Percentiles rank a stretch among this genome's conserved stretches.
Conservation (phyloP, 2,797 vertebrate genomes). For the Rhabdophis nuchalis region DNA sequence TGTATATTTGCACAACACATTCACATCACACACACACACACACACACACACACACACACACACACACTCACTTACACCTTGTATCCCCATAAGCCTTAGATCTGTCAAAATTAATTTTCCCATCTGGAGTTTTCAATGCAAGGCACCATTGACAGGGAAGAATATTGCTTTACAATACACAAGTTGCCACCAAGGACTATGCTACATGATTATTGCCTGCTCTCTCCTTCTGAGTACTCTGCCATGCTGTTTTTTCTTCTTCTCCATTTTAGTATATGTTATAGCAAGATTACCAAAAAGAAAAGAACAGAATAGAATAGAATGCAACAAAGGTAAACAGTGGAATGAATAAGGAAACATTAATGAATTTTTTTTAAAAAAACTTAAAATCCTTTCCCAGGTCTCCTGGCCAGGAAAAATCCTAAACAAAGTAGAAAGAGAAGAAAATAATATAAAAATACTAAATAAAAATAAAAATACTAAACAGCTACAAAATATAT, state of each 20-base stretch:
- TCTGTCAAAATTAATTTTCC: slow-evolving; percentile 15
- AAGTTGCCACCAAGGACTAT: not conserved
- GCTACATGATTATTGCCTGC: not conserved
- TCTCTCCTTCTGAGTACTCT: not conserved
- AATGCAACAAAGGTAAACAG: not conserved
- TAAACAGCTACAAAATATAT: not conserved
- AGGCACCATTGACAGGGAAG: not conserved
- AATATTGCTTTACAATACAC: not conserved
- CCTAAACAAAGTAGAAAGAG: not conserved
- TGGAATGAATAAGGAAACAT: not conserved
- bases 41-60: not conserved
- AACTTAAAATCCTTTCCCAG: not conserved
- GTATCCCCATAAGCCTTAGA: slow-evolving; percentile 2
- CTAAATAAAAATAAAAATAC: not conserved
- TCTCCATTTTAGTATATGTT: not conserved
- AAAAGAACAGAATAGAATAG: not conserved
- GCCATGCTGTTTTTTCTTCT: not conserved
- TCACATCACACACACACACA: not conserved
- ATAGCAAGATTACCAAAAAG: not conserved
- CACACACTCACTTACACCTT: not conserved
- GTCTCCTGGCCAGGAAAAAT: not conserved
- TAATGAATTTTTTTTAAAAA: not conserved
- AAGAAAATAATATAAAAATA: not conserved
- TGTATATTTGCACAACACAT: not conserved
- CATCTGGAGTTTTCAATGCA: not conserved